Evolutionary conservation across 2,113 vertebrate genomes (phyloP).

Genomic region (Meriones unguiculatus): DNA sequence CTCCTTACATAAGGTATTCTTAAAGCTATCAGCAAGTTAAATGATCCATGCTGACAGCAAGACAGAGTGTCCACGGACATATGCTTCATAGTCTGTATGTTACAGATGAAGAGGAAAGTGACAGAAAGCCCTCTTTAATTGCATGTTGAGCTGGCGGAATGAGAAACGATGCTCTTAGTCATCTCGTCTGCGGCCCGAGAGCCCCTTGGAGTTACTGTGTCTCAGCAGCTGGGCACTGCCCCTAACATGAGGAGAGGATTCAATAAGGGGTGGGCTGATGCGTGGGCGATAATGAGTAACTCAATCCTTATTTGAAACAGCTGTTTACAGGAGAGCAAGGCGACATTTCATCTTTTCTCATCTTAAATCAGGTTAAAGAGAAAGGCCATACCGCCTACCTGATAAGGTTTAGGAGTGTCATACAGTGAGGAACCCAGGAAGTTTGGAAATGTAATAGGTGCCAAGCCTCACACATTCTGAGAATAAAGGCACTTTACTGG

Average conservation of each 20-base stretch:
- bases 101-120: background rate
- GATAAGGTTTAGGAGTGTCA: background rate
- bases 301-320: background rate
- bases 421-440: background rate
- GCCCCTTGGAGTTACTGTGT: background rate
- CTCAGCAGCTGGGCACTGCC: background rate
- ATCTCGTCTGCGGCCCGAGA: background rate
- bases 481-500: constrained; percentile 62
- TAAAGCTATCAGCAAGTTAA: background rate
- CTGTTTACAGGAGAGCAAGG: background rate
- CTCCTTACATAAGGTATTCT: background rate
- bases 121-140: background rate
- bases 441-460: background rate
- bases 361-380: background rate
- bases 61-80: background rate
- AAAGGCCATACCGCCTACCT: background rate
- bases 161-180: background rate
- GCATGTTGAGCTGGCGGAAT: background rate
- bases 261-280: background rate
- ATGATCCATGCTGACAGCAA: background rate
- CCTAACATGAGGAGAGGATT: background rate
- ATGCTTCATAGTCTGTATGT: background rate
- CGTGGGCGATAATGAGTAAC: background rate
- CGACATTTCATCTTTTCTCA: background rate
- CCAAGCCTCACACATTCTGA: background rate